Percentiles rank a stretch among this genome's conserved stretches.
phyloP scores from a whole-genome alignment of 2,888 invertebrate genomes.

The Hirtodrosophila histrioides region DNA sequence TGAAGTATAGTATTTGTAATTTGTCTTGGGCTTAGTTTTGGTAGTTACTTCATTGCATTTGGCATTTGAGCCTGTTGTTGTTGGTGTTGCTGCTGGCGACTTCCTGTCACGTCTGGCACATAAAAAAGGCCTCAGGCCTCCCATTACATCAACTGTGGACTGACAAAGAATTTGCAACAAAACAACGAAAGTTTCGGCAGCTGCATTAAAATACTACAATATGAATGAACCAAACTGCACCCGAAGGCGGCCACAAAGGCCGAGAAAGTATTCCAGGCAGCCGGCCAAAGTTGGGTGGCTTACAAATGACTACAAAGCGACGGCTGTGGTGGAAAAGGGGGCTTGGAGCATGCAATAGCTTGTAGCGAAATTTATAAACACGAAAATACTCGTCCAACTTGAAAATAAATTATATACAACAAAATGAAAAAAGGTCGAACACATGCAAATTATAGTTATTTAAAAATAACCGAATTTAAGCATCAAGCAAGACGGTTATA shows the following conservation, averaged over 20 bases:
- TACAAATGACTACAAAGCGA: constrained; percentile 22
- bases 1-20: neutral
- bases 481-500: too few relatives aligned
- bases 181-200: constrained; percentile 46
- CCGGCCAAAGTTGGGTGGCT: constrained; percentile 12
- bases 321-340: neutral
- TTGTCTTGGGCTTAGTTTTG: neutral
- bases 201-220: constrained; percentile 24
- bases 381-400: constrained; percentile 12
- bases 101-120: constrained; percentile 53
- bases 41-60: constrained; percentile 13
- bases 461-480: neutral
- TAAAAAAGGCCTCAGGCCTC: constrained; percentile 36
- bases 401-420: constrained; percentile 23
- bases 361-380: constrained; percentile 8
- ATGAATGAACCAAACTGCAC: constrained; percentile 11
- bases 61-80: constrained; percentile 11
- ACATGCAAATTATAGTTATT: constrained; percentile 20
- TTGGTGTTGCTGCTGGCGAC: constrained; percentile 20
- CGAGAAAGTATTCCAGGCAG: constrained; percentile 33
- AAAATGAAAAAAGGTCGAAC: constrained; percentile 4
- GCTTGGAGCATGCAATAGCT: constrained; percentile 11
- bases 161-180: constrained; percentile 50
- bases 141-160: constrained; percentile 30
- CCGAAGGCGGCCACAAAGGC: constrained; percentile 17